Conservation (phyloP, 2,888 invertebrate species). For the Drosophila paranaensis region DNA sequence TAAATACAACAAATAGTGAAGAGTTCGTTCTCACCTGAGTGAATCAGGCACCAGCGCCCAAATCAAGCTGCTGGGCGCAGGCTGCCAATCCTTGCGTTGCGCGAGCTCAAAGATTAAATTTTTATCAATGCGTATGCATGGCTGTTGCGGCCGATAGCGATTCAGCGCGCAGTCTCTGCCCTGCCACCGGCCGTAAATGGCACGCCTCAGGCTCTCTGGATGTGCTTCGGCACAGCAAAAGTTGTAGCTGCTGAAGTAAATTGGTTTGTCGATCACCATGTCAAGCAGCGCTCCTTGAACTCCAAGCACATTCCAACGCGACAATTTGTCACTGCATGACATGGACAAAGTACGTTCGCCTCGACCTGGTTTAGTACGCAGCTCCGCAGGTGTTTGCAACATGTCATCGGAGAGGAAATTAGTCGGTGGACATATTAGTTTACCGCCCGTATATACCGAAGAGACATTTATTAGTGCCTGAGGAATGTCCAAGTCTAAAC, state of each 20-base stretch:
- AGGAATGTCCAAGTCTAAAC: conserved; percentile 24
- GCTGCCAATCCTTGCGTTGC: conserved; percentile 84
- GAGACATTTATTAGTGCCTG: not conserved
- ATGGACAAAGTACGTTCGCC: conserved; percentile 95
- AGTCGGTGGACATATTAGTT: conserved; percentile 86
- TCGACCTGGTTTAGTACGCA: conserved; percentile 95
- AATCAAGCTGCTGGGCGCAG: conserved; percentile 87
- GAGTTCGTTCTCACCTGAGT: conserved; percentile 71
- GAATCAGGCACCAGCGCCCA: conserved; percentile 86
- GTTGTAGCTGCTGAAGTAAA: conserved; percentile 89
- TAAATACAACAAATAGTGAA: not conserved
- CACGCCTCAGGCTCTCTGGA: conserved; percentile 86
- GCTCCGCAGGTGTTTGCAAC: conserved; percentile 89
- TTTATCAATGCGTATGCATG: conserved; percentile 67
- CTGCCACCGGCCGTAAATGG: conserved; percentile 85
- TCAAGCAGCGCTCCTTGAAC: conserved; percentile 93
- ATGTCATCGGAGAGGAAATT: conserved; percentile 73
- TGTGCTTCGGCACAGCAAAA: conserved; percentile 89
- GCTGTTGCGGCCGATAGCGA: conserved; percentile 65
- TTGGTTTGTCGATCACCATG: conserved; percentile 87
- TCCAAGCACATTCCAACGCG: conserved; percentile 94
- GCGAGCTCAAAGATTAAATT: conserved; percentile 83
- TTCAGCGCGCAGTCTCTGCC: conserved; percentile 26
- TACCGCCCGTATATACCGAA: conserved; percentile 91
- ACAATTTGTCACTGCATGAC: conserved; percentile 97